Conservation (phyloP, 92 coral and sea anemone species). For the Siderastrea radians region DNA sequence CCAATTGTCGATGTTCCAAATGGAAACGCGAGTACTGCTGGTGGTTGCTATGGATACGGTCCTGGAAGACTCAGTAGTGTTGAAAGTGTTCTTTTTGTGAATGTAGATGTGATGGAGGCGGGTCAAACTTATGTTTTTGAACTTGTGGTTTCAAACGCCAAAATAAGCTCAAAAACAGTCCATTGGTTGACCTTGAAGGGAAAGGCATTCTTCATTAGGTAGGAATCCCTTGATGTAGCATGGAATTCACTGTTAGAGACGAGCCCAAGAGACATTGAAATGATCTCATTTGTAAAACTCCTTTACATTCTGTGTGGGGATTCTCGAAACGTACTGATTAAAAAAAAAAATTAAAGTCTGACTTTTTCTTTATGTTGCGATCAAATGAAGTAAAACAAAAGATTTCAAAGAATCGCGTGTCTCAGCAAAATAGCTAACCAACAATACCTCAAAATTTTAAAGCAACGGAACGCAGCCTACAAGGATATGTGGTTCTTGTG, state of each 20-base stretch:
- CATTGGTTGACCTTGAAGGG: background rate
- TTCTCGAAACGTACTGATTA: no score
- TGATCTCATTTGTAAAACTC: no score
- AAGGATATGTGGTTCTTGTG: no score
- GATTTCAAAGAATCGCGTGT: no score
- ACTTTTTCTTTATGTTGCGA: no score
- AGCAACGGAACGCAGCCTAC: no score
- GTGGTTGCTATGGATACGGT: slow-evolving; percentile 70
- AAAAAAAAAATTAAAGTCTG: no score
- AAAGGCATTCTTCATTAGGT: background rate
- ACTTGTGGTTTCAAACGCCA: background rate
- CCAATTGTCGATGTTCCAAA: slow-evolving; percentile 23
- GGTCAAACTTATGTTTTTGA: slow-evolving; percentile 10
- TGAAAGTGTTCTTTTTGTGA: slow-evolving; percentile 6
- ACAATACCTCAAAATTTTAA: no score
- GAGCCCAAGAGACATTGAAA: background rate
- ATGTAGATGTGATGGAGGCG: slow-evolving; percentile 23
- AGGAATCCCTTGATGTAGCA: background rate
- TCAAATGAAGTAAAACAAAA: no score
- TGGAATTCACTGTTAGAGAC: background rate
- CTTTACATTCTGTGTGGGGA: no score
- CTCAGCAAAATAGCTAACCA: no score
- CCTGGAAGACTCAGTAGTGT: slow-evolving; percentile 52
- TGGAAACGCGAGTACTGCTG: background rate
- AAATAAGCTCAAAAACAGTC: background rate